phyloP scores from a whole-genome alignment of 2,888 invertebrate genomes.

The Callimorpha dominula region DNA sequence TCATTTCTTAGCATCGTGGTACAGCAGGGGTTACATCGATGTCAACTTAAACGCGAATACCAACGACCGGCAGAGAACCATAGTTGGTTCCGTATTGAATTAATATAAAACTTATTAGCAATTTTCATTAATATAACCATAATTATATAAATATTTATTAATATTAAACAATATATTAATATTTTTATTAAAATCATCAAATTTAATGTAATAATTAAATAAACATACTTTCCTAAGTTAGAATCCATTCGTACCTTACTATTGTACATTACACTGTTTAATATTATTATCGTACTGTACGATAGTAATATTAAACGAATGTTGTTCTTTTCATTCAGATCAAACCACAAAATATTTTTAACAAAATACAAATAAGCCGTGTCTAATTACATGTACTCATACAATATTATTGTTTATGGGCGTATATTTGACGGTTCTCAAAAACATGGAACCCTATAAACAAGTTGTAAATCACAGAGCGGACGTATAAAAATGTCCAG shows the following conservation, averaged over 20 bases:
- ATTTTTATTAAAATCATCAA: neutral
- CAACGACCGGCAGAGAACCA: conserved; percentile 16
- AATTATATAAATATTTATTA: no score
- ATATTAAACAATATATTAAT: neutral
- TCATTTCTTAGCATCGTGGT: conserved; percentile 7
- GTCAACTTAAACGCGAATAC: conserved; percentile 32
- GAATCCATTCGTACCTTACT: no score
- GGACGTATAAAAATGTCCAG: conserved; percentile 55
- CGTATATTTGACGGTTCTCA: neutral
- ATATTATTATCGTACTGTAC: no score
- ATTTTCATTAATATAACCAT: no score
- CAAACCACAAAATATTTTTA: neutral
- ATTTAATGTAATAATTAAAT: no score
- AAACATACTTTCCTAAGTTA: no score
- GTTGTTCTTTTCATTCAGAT: no score
- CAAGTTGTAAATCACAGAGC: conserved; percentile 50
- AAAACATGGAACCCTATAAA: conserved; percentile 34
- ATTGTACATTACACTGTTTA: neutral
- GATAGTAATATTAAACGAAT: neutral
- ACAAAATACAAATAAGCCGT: neutral
- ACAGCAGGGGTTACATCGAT: conserved; percentile 26
- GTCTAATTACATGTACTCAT: neutral
- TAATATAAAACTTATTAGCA: neutral
- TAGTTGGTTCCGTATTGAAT: conserved; percentile 14
- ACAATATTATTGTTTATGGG: neutral